A percentile compares a stretch with the other conserved stretches of the same genome.
These are phyloP conservation scores for Cryptocheilus praepositus DNA, from an alignment of 2,888 invertebrate species.

Conservation along the genomic window DNA sequence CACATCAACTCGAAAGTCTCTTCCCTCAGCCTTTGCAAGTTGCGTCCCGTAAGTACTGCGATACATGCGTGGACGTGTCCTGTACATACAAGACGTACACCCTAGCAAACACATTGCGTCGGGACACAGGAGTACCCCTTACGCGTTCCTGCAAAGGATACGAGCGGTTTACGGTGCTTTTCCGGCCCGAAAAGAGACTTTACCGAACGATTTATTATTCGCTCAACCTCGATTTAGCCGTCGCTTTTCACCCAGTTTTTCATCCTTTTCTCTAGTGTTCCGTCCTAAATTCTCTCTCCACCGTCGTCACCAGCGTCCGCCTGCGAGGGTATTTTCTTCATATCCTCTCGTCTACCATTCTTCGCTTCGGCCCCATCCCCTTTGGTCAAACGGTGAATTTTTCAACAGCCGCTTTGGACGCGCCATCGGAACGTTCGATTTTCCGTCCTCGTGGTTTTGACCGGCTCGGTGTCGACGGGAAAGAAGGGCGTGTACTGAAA, in stretches of 20 bases:
- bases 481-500: too few relatives aligned
- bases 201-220: slow-evolving; percentile 41
- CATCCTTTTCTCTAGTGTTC: not conserved
- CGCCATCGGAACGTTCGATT: slow-evolving; percentile 10
- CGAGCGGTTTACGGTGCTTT: slow-evolving; percentile 22
- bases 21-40: too few relatives aligned
- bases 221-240: slow-evolving; percentile 36
- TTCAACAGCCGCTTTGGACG: slow-evolving; percentile 16
- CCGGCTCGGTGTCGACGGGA: not conserved
- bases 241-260: slow-evolving; percentile 11
- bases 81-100: too few relatives aligned
- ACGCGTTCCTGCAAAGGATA: slow-evolving; percentile 25
- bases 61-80: too few relatives aligned
- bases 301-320: too few relatives aligned
- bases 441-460: slow-evolving; percentile 4
- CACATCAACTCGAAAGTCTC: too few relatives aligned
- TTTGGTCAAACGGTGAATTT: slow-evolving; percentile 24
- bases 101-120: too few relatives aligned
- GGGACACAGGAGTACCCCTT: too few relatives aligned
- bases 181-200: slow-evolving; percentile 32
- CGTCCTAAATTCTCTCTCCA: too few relatives aligned
- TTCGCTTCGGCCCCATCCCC: slow-evolving; percentile 6
- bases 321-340: not conserved
- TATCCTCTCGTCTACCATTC: slow-evolving; percentile 4
- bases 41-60: too few relatives aligned